These are phyloP conservation scores for Patiria pectinifera DNA, from an alignment of 53 echinoderm and acorn worm genomes.

Conservation along the genomic window DNA sequence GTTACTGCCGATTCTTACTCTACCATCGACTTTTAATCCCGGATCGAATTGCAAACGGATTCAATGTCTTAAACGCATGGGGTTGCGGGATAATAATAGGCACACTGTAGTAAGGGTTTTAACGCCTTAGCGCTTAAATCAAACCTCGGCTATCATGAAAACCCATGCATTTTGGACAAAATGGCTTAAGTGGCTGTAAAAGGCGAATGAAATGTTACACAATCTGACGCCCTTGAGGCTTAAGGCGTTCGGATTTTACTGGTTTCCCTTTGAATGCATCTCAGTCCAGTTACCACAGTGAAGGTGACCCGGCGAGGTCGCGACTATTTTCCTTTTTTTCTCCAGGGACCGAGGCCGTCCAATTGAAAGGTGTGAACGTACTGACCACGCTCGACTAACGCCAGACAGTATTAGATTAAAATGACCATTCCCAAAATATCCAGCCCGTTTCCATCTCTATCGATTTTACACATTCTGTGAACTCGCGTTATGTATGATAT, in stretches of 20 bases:
- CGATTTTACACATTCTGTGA: background rate
- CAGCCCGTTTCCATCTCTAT: background rate
- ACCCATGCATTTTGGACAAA: background rate
- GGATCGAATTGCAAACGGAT: no score
- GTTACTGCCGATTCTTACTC: no score
- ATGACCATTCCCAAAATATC: background rate
- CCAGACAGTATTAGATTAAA: background rate
- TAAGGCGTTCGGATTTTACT: background rate
- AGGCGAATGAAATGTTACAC: background rate
- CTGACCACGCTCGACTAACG: background rate
- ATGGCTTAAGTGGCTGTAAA: background rate
- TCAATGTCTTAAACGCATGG: background rate
- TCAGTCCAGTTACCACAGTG: background rate
- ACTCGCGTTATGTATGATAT: background rate
- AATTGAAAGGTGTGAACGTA: conserved; percentile 18
- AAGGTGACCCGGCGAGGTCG: background rate
- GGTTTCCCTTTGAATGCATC: background rate
- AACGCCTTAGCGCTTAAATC: background rate
- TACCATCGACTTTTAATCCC: no score
- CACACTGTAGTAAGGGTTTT: background rate
- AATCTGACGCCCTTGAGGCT: background rate
- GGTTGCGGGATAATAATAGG: background rate
- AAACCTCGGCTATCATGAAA: background rate
- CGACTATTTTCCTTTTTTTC: background rate
- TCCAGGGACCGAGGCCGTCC: conserved; percentile 22